Evolutionary conservation across 1,140 invertebrate species (phyloP).

Genomic region (Caenorhabditis remanei): DNA sequence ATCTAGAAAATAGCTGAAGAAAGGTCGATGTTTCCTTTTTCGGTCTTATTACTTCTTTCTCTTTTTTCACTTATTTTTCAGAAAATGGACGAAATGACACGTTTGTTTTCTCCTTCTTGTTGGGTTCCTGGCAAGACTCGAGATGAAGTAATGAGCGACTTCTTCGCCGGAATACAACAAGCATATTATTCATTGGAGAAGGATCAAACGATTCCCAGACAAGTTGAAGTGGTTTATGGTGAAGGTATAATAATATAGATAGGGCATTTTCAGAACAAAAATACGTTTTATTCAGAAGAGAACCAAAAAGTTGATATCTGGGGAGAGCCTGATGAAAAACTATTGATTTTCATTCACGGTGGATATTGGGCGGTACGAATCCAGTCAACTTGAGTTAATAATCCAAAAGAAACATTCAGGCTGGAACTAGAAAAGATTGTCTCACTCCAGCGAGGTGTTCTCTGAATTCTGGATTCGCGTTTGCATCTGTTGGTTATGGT

Average conservation of each 20-base stretch:
- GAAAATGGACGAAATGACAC: slow-evolving; percentile 35
- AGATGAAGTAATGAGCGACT: slow-evolving; percentile 39
- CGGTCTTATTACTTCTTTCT: not conserved
- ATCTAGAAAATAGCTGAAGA: slow-evolving; percentile 1
- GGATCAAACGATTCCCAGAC: not conserved
- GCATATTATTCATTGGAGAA: not conserved
- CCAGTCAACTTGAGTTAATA: not conserved
- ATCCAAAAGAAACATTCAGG: not conserved
- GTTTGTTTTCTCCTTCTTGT: slow-evolving; percentile 3
- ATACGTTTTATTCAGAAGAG: not conserved
- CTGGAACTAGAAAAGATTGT: not conserved
- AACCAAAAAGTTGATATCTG: slow-evolving; percentile 32
- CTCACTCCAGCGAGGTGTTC: not conserved
- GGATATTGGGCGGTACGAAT: slow-evolving; percentile 18
- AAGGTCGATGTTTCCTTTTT: not conserved
- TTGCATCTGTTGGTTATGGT: slow-evolving; percentile 25
- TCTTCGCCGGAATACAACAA: not conserved
- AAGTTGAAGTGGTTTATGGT: slow-evolving; percentile 12
- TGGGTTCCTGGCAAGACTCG: slow-evolving; percentile 26
- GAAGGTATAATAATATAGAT: not conserved
- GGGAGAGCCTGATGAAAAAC: not conserved
- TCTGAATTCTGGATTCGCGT: not conserved
- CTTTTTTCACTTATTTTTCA: not conserved
- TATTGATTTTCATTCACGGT: slow-evolving; percentile 28
- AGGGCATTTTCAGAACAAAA: not conserved